These are phyloP conservation scores for Phrynocephalus guinanensis DNA, from an alignment of 2,797 vertebrate species.

Conservation along the genomic window DNA sequence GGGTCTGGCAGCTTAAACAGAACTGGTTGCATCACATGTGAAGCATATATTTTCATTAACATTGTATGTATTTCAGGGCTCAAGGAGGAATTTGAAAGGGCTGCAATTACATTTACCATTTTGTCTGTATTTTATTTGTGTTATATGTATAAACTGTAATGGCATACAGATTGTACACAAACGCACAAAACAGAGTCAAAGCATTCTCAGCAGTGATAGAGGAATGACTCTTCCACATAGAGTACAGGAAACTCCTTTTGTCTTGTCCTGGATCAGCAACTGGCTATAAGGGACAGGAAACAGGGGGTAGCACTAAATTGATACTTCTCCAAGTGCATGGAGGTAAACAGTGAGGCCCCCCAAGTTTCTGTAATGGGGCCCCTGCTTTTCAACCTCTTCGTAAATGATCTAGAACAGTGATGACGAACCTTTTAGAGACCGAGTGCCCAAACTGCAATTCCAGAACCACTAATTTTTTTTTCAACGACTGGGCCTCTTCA, in stretches of 20 bases:
- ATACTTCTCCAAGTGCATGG: too few species aligned
- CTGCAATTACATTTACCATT: conserved; percentile 29
- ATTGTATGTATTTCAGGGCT: conserved; percentile 33
- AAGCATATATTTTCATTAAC: conserved; percentile 46
- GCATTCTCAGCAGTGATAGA: conserved; percentile 22
- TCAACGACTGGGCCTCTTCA: too few species aligned
- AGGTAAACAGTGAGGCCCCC: too few species aligned
- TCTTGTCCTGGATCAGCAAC: too few species aligned
- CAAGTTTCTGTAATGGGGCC: too few species aligned
- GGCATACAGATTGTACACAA: conserved; percentile 41
- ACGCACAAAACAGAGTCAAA: conserved; percentile 42
- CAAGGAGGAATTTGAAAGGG: neutral
- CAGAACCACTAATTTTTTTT: too few species aligned
- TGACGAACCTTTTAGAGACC: too few species aligned
- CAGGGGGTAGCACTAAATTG: too few species aligned
- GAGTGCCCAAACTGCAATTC: too few species aligned
- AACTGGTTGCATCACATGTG: conserved; percentile 59
- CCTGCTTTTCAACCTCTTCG: too few species aligned
- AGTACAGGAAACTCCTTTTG: conserved; percentile 29
- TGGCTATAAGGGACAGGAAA: too few species aligned
- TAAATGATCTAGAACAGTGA: too few species aligned
- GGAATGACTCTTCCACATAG: neutral
- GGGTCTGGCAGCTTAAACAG: conserved; percentile 60
- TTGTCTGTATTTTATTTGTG: conserved; percentile 49
- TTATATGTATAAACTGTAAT: conserved; percentile 25